Evolutionary conservation across 2,113 vertebrate species (phyloP).

Genomic region (Burhinus bistriatus): DNA sequence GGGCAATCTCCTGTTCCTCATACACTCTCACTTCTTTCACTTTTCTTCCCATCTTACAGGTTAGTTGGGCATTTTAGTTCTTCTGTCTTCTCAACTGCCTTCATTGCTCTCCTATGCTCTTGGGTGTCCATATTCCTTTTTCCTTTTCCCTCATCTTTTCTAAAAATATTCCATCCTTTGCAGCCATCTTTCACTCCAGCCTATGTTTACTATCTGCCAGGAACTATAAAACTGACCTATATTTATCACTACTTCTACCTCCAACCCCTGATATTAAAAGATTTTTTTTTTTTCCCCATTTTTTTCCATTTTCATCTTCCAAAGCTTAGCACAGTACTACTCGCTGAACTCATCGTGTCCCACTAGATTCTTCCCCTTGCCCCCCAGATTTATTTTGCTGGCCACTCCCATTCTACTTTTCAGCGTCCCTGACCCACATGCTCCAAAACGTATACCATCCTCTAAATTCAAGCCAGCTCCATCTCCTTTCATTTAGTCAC

Average conservation of each 20-base stretch:
- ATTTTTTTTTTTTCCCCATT: fast-evolving
- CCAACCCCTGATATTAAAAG: background rate
- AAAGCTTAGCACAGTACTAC: background rate
- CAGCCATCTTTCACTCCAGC: background rate
- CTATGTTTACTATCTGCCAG: background rate
- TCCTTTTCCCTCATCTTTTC: background rate
- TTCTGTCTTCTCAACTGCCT: background rate
- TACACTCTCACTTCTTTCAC: background rate
- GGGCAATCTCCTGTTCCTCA: background rate
- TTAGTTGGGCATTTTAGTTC: background rate
- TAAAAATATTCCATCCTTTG: background rate
- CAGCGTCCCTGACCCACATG: background rate
- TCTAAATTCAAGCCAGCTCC: background rate
- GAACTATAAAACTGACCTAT: background rate
- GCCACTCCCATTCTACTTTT: background rate
- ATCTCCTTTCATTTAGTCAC: background rate
- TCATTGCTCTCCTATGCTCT: background rate
- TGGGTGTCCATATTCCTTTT: background rate
- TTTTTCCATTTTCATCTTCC: background rate
- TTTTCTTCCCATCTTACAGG: background rate
- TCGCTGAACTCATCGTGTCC: background rate
- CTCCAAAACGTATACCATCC: background rate
- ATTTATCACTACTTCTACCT: background rate
- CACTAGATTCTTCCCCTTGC: background rate
- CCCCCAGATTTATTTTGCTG: background rate